Evolutionary conservation across 2,888 invertebrate species (phyloP).

Genomic region (Parascotia fuliginaria): DNA sequence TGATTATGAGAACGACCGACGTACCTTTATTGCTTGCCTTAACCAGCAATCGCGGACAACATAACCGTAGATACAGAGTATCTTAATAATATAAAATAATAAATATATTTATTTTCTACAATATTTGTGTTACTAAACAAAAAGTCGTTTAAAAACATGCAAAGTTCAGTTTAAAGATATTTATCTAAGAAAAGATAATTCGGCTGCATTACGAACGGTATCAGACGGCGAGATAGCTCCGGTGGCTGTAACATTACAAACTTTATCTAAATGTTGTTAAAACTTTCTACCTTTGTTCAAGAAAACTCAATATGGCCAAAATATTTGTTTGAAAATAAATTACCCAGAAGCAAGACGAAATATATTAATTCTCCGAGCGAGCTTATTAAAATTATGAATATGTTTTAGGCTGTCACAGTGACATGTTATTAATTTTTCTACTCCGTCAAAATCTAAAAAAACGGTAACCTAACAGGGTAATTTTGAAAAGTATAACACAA

Average conservation of each 20-base stretch:
- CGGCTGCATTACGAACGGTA: slow-evolving; percentile 13
- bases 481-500: no score
- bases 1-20: no score
- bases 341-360: not conserved
- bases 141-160: not conserved
- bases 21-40: no score
- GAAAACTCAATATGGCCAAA: slow-evolving; percentile 34
- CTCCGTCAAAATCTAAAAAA: no score
- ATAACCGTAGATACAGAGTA: no score
- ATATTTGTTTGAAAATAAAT: slow-evolving; percentile 4
- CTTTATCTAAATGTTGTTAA: slow-evolving; percentile 59
- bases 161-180: not conserved
- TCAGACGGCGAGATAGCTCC: slow-evolving; percentile 34
- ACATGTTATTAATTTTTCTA: no score
- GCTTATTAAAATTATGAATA: not conserved
- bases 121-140: no score
- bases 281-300: slow-evolving; percentile 49
- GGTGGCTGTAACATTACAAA: slow-evolving; percentile 46
- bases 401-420: not conserved
- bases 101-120: no score
- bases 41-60: no score
- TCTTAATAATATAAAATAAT: no score
- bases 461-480: no score
- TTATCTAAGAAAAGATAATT: slow-evolving; percentile 3
- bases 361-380: not conserved